Base-by-base conservation (phyloP, 2,888 invertebrate species). In the Calephelis perditalis region DNA sequence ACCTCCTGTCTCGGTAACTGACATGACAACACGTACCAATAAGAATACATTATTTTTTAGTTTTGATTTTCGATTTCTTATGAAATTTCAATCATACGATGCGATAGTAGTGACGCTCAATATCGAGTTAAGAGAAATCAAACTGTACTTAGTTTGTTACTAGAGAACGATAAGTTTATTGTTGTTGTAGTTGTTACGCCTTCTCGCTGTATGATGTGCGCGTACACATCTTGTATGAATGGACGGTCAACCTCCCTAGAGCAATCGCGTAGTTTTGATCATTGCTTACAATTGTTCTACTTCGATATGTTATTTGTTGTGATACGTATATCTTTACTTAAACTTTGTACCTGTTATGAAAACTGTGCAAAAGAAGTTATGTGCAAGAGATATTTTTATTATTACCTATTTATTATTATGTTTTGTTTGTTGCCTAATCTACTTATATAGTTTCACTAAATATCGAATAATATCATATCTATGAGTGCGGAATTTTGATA, bases 161-260 rank as follows among this genome's bases (percentile, higher is more conserved):
- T 40, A 12, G 46, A 5, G 1, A 5, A 49, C 15, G 15, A 8
- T 62, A 57, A 59, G 56, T 66, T 57, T 55, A 56, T 54, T 46
- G 49, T 44, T 56, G 58, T 54, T 63, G 61, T 61, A 64, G 63
- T 67, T 66, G 72, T 73, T 67, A 76, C 73, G 72, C 75, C 74
- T 74, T 69, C 76, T 77, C 74, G 75, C 77, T 73, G 70, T 72
- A 64, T 59, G 60, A 63, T 64, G 63, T 66, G 72, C 67, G 72
- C 71, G 68, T 71, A 69, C 72, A 75, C 74, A 72, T 72, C 68
- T 64, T 71, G 72, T 79, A 82, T 85, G 83, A 84, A 84, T 84
- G 81, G 76, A 73, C 68, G 70, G 68, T 70, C 71, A 67, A 71
- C 65, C 69, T 67, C 63, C 67, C 52, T 70, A 71, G 59, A 10